Percentiles rank a stretch among this genome's conserved stretches.
Evolutionary conservation across 1,140 invertebrate species (phyloP).

Genomic region (Ladona fulva): DNA sequence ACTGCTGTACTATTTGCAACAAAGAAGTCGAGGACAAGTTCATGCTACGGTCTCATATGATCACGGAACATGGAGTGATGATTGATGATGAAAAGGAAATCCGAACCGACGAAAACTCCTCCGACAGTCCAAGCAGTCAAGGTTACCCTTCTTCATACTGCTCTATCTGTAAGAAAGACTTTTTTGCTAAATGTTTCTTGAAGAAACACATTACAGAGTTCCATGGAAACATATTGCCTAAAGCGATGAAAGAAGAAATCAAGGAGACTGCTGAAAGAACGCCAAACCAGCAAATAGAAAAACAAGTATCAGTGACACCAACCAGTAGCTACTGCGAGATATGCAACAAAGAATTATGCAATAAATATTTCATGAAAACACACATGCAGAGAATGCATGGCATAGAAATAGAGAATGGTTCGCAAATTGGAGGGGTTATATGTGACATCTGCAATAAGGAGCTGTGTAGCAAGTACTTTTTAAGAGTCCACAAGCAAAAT

Average conservation of each 20-base stretch:
- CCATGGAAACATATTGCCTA: conserved; percentile 22
- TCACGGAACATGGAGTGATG: conserved; percentile 47
- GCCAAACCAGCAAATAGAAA: conserved; percentile 29
- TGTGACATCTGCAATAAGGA: conserved; percentile 98
- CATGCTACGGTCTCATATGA: conserved; percentile 47
- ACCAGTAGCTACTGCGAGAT: conserved; percentile 94
- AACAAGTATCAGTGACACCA: conserved; percentile 41
- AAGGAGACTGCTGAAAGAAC: conserved; percentile 26
- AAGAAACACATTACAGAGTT: conserved; percentile 48
- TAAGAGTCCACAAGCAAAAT: conserved; percentile 94
- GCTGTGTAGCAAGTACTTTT: conserved; percentile 93
- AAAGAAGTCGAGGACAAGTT: conserved; percentile 48
- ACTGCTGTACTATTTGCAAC: conserved; percentile 44
- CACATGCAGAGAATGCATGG: conserved; percentile 99
- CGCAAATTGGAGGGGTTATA: conserved; percentile 82
- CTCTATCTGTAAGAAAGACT: conserved; percentile 47
- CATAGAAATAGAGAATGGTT: conserved; percentile 86
- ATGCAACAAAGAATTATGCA: conserved; percentile 98
- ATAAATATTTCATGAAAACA: conserved; percentile 99
- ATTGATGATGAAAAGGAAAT: conserved; percentile 34
- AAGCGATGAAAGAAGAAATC: conserved; percentile 17
- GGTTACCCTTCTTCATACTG: conserved; percentile 26
- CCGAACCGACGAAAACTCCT: conserved; percentile 25
- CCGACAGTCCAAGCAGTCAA: neutral
- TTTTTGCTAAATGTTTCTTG: conserved; percentile 47